Base-by-base conservation (phyloP, 64 coral and sea anemone species). In the Cladopsammia gracilis region DNA sequence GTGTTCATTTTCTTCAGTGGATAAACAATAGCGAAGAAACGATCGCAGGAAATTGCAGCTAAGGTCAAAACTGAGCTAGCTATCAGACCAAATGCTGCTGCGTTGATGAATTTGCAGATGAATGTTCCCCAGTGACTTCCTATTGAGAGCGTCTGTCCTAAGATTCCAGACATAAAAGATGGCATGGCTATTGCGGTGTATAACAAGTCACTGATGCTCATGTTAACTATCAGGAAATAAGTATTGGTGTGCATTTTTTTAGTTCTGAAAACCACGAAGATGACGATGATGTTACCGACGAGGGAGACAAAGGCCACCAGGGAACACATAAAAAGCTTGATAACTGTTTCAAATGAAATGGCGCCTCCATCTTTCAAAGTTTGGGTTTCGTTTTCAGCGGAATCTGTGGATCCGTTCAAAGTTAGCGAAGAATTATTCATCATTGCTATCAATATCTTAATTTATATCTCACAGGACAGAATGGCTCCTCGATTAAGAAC, bases 141-240 rank as follows among this genome's bases (percentile, higher is more conserved):
- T 6, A 89, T 20, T 18, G 61, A 15, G 8, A 89, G 25, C 2
- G 70, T 25, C 5, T 64, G 73, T 43, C 72, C 87, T 22, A 89
- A 10, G 7, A 89, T 72, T 0, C 45, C 74, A 51, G 74, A 18
- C 51, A 89, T 76, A 20, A 89, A 76, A 10, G 87, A 53, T 6
- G 72, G 73, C 50, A 66, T 89, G 4, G 87, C 72, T 18, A 89
- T 78, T 1, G 45, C 52, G 0, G 87, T 89, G 73, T 76, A 89
- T 0, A 89, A 44, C 9, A 89, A 65, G 47, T 89, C 87, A 14
- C 87, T 89, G 42, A 89, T 6, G 43, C 70, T 76, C 87, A 89
- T 89, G 57, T 89, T 89, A 16, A 89, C 87, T 45, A 89, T 75
- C 4, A 89, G 73, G 45, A 76, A 89, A 60, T 61, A 89, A 24